Evolutionary conservation across 2,797 vertebrate species (phyloP), one percentile per base, ranked within the genome.

Genomic region (Sebastiscus albofasciatus): DNA sequence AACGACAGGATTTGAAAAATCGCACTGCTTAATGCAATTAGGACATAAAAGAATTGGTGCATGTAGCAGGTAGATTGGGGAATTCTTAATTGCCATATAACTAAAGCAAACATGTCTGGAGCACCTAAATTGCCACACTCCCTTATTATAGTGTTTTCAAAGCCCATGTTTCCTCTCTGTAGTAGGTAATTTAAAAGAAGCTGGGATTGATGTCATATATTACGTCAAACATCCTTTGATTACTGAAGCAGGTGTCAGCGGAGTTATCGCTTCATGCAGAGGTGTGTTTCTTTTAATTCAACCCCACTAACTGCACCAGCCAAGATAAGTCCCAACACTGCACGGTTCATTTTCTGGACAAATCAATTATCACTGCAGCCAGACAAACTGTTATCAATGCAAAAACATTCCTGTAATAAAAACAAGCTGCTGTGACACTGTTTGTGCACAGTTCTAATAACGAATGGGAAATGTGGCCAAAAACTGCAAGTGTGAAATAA

Each of bases 291-390:
- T 58, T 31, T 42, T 24, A 64, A 36, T 68, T 69, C 7, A 49
- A 6, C 34, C 39, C 0, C 0, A 24, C 18, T 14, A 33, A 46
- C 64, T 81, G 72, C 18, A 55, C n/a, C 62, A 36, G 24, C 12
- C 36, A 65, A 72, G 75, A 81, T 76, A 69, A 56, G n/a, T 73
- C 7, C 11, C 27, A 59, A 13, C 14, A 54, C 9, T 3, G n/a
- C 52, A 58, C 0, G 4, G 33, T 14, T 81, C 2, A 55, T 72
- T 67, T 60, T 77, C 46, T 58, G 33, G 67, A 22, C 55, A 52
- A 80, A 82, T 71, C 24, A 84, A 67, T 77, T 18, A 71, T 14
- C 18, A 10, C 22, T 8, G 24, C 33, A 54, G 39, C 46, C 46
- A 49, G 36, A 72, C 29, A 11, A 3, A 10, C 8, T 55, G n/a